phyloP scores from a whole-genome alignment of 2,113 vertebrate species.

The Otolemur garnettii region DNA sequence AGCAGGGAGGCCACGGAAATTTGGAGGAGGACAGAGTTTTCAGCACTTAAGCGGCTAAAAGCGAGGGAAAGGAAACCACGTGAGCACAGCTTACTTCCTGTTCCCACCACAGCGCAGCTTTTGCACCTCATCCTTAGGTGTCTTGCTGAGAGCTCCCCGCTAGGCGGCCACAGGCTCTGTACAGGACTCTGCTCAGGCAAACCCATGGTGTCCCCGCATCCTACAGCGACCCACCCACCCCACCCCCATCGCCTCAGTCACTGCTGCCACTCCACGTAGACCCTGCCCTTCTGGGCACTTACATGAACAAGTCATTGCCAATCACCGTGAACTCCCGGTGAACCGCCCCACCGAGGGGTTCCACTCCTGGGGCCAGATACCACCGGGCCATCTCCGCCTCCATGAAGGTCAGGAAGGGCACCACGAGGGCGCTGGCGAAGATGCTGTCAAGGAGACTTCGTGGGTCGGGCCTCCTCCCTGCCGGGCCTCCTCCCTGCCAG shows the following conservation, averaged over 20 bases:
- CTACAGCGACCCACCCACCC: too few species aligned
- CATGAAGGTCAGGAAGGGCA: neutral
- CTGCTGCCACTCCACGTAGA: neutral
- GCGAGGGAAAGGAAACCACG: too few species aligned
- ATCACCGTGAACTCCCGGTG: neutral
- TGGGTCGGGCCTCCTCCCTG: too few species aligned
- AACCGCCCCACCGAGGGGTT: neutral
- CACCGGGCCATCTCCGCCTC: neutral
- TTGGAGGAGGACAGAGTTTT: neutral
- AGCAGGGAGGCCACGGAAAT: neutral
- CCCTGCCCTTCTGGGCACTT: neutral
- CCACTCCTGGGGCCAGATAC: neutral
- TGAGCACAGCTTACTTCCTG: too few species aligned
- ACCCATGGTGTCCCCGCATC: neutral
- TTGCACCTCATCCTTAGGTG: too few species aligned
- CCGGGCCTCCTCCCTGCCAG: accelerated
- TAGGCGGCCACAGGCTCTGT: neutral
- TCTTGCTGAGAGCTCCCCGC: too few species aligned
- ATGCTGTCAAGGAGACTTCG: neutral
- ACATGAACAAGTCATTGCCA: neutral
- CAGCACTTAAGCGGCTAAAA: neutral
- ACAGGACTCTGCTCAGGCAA: neutral
- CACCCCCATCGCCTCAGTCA: too few species aligned
- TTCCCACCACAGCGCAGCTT: too few species aligned
- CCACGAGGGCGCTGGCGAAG: neutral